A percentile compares a stretch with the other conserved stretches of the same genome.
Conservation (phyloP, 2,113 vertebrate species). For the Ammodramus savannarum region DNA sequence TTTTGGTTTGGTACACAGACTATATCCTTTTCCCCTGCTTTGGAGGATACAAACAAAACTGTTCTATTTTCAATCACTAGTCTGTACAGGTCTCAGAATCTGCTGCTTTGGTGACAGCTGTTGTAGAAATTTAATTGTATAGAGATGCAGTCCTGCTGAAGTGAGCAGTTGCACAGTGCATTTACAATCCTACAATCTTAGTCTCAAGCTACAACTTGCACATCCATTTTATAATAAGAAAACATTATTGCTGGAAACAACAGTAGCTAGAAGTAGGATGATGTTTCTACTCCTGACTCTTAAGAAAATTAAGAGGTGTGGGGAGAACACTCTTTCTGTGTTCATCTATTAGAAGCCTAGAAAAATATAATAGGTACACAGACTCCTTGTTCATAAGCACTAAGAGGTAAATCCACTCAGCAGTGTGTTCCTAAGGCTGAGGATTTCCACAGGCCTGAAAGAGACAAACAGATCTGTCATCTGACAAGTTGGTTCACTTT, state of each 20-base stretch:
- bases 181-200: background rate
- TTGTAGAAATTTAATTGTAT: background rate
- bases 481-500: background rate
- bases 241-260: background rate
- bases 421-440: background rate
- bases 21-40: background rate
- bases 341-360: background rate
- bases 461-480: background rate
- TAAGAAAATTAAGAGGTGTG: background rate
- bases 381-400: background rate
- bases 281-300: background rate
- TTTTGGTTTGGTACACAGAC: background rate
- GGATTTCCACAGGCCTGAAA: background rate
- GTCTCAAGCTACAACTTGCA: background rate
- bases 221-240: background rate
- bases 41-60: background rate
- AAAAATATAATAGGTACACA: background rate
- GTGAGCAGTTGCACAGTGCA: background rate
- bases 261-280: background rate
- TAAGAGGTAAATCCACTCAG: background rate
- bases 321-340: background rate
- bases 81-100: background rate
- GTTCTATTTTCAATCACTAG: background rate
- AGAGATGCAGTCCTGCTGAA: background rate
- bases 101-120: background rate